Evolutionary conservation across 1,140 invertebrate genomes (phyloP).

Genomic region (Drosophila lacteicornis): DNA sequence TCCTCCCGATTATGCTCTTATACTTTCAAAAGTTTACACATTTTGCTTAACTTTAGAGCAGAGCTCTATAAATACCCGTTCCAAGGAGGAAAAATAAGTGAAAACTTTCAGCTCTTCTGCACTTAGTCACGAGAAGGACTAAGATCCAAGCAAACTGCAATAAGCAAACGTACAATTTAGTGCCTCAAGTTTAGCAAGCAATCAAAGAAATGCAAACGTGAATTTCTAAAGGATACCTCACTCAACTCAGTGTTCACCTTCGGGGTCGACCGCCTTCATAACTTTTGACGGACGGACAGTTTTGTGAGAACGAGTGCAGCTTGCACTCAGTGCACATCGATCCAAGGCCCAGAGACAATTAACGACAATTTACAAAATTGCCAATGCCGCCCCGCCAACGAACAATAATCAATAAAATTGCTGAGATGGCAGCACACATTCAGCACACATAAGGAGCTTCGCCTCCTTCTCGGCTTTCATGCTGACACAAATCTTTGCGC

Average conservation of each 20-base stretch:
- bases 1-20: not conserved
- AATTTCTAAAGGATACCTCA: slow-evolving; percentile 7
- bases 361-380: slow-evolving; percentile 73
- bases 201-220: slow-evolving; percentile 29
- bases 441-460: not conserved
- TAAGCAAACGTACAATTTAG: slow-evolving; percentile 27
- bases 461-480: slow-evolving; percentile 42
- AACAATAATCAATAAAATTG: slow-evolving; percentile 77
- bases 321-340: slow-evolving; percentile 52
- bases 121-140: slow-evolving; percentile 25
- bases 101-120: slow-evolving; percentile 19
- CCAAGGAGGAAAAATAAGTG: not conserved
- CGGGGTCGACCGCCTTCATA: slow-evolving; percentile 21
- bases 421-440: slow-evolving; percentile 55
- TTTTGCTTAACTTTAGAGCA: slow-evolving; percentile 14
- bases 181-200: slow-evolving; percentile 25
- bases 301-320: slow-evolving; percentile 68
- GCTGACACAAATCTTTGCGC: slow-evolving; percentile 74
- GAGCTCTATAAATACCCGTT: not conserved
- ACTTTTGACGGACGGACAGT: slow-evolving; percentile 39
- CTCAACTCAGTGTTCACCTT: slow-evolving; percentile 22
- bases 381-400: slow-evolving; percentile 48
- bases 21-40: slow-evolving; percentile 17
- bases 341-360: slow-evolving; percentile 52
- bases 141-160: slow-evolving; percentile 1